Conservation (phyloP, 2,797 vertebrate species). For the Rhabdomys pumilio region DNA sequence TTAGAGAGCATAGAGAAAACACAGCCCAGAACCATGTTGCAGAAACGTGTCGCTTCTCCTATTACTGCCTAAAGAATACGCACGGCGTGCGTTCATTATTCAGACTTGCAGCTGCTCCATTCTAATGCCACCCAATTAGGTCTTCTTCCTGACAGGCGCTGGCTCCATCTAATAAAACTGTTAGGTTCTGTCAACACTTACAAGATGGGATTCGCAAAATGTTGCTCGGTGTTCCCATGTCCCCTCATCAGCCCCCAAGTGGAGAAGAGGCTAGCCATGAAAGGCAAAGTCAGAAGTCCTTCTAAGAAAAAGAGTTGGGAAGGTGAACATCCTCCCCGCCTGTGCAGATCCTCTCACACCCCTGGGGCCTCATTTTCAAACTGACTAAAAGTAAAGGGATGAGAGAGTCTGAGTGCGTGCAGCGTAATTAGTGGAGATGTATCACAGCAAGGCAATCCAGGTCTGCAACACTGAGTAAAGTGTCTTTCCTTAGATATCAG, state of each 20-base stretch:
- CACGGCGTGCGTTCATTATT: constrained; percentile 60
- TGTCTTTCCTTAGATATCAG: background rate
- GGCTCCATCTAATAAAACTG: constrained; percentile 63
- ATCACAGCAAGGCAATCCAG: constrained; percentile 29
- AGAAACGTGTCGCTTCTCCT: background rate
- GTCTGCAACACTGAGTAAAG: constrained; percentile 26
- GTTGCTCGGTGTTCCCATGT: background rate
- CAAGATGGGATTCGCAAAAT: constrained; percentile 55
- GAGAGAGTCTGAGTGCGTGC: constrained; percentile 33
- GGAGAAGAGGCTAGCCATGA: background rate
- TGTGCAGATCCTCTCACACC: constrained; percentile 57
- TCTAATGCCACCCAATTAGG: constrained; percentile 57
- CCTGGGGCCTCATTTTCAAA: constrained; percentile 80
- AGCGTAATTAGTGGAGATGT: constrained; percentile 61
- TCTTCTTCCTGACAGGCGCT: background rate
- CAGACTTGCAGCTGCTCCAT: constrained; percentile 23
- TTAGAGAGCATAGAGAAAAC: background rate
- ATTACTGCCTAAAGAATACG: background rate
- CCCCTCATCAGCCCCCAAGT: background rate
- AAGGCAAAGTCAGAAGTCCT: constrained; percentile 44
- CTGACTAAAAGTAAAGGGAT: constrained; percentile 75
- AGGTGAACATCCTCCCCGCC: constrained; percentile 65
- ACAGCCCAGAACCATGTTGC: background rate
- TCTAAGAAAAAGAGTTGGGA: constrained; percentile 43
- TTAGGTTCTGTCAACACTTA: constrained; percentile 72